Evolutionary conservation across 2,113 vertebrate genomes (phyloP), one percentile per base, ranked within the genome.

Genomic region (rat (Rattus norvegicus)): DNA sequence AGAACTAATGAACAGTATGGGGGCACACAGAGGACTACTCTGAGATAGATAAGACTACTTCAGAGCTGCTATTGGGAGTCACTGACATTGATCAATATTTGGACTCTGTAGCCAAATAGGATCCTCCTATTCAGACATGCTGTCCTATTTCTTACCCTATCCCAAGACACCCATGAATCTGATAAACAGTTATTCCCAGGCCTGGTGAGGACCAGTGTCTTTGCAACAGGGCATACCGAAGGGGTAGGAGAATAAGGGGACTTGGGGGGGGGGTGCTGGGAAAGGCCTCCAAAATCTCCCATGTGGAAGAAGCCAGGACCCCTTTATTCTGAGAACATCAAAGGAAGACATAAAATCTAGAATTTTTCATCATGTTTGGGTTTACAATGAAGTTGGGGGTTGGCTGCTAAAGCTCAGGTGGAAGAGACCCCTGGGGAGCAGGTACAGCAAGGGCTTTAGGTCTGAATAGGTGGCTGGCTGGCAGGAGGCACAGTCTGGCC

Each of bases 301-400:
- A 43, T 33, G 9, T 85, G 52, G 80, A 49, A 93, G 90, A 83
- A 90, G 76, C 81, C 90, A 63, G 69, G 70, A 52, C 75, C 26
- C 63, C 47, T 92, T 88, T 91, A 67, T 49, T 93, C 80, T 97
- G 94, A 95, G 72, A 91, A 95, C 72, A 93, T 97, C 43, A 73
- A 63, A 90, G n/a, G n/a, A 88, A 93, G 17, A 96, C 56, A 54
- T 79, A 75, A 75, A 36, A 91, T 92, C n/a, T 91, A 17, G 76
- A 96, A 88, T 67, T 92, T 97, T 98, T 97, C 96, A 97, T 98
- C 72, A 69, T 83, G 36, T 90, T 95, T 93, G 61, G 65, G 72
- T 91, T 95, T 83, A 96, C 93, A 96, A 36, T 76, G 85, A 81
- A 97, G 67, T 47, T 24, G 59, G 33, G 17, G 47, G 81, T 56